Base-by-base conservation (phyloP, 2,888 invertebrate species). In the Lissonota sp. region DNA sequence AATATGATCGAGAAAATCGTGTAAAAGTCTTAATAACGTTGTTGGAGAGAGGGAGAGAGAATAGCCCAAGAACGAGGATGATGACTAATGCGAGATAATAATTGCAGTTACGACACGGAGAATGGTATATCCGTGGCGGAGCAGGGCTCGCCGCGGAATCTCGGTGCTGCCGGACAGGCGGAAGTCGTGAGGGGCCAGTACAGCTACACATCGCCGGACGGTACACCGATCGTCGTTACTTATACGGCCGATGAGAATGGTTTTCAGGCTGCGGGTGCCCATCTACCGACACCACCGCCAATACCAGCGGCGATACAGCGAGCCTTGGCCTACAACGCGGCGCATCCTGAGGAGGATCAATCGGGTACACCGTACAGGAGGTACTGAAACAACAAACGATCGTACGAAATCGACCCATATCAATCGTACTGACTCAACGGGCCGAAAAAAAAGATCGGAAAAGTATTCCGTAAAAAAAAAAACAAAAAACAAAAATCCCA, bases 281-380 rank as follows among this genome's bases (percentile, higher is more conserved):
- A 97, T 91, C 93, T 97, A 58, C 97, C 97, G 10, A 97, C 97
- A 6, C 96, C 97, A 4, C 97, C 97, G n/a, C 96, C 97, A 16
- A 95, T 96, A 84, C 97, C 97, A 6, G 93, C 94, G 70, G 96
- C 95, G 84, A 97, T 97, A 84, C 95, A 95, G 87, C 94, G 94
- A 83, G 95, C 96, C 62, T 91, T 96, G 84, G 95, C 95, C 16
- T 95, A 94, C 92, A 93, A 95, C 83, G 93, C 93, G 16, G 93
- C 93, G 49, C 93, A 93, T 80, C 93, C 93, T 55, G 93, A 93
- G 83, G 93, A 93, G 85, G 93, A 93, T 79, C 91, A 92, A 77
- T 91, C 92, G 84, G 93, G 93, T 74, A 91, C 92, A 78, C 91
- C 91, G 6, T 87, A 87, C 83, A 84, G 88, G 72, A 87, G 87